These are phyloP conservation scores for Drosophila busckii DNA, from an alignment of 1,140 invertebrate species.

Conservation along the genomic window DNA sequence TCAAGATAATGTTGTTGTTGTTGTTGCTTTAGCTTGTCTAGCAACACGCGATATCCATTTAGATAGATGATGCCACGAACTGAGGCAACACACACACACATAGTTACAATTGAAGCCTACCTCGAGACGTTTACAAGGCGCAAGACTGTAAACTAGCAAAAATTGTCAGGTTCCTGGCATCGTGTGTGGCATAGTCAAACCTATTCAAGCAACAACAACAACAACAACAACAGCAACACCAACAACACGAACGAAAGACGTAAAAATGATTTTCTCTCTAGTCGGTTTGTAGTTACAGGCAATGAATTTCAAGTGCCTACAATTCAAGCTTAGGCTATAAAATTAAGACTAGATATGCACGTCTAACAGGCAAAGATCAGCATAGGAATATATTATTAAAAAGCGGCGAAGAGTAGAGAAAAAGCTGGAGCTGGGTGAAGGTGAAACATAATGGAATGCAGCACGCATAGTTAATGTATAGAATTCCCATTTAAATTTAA, in stretches of 20 bases:
- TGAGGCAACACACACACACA: slow-evolving; percentile 5
- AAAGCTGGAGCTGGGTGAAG: too few relatives aligned
- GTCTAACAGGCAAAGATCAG: not conserved
- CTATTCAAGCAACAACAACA: slow-evolving; percentile 7
- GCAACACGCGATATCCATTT: slow-evolving; percentile 58
- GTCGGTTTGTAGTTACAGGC: slow-evolving; percentile 21
- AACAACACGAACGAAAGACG: not conserved
- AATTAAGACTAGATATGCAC: slow-evolving; percentile 16
- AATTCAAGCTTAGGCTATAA: not conserved
- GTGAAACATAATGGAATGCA: too few relatives aligned
- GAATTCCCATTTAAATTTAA: too few relatives aligned
- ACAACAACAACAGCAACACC: slow-evolving; percentile 8
- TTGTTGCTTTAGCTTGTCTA: slow-evolving; percentile 30
- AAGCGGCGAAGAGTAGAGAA: not conserved
- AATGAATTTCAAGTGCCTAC: slow-evolving; percentile 59
- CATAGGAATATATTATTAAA: not conserved
- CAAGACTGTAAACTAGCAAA: slow-evolving; percentile 27
- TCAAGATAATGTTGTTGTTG: slow-evolving; percentile 33
- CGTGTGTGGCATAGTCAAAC: slow-evolving; percentile 32
- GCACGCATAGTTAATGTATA: too few relatives aligned
- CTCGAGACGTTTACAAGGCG: not conserved
- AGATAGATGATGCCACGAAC: slow-evolving; percentile 60
- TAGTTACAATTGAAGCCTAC: slow-evolving; percentile 3
- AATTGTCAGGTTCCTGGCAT: slow-evolving; percentile 25
- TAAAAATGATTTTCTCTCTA: too few relatives aligned